Evolutionary conservation across 2,888 invertebrate species (phyloP).

Genomic region (Scaptomyza parva): DNA sequence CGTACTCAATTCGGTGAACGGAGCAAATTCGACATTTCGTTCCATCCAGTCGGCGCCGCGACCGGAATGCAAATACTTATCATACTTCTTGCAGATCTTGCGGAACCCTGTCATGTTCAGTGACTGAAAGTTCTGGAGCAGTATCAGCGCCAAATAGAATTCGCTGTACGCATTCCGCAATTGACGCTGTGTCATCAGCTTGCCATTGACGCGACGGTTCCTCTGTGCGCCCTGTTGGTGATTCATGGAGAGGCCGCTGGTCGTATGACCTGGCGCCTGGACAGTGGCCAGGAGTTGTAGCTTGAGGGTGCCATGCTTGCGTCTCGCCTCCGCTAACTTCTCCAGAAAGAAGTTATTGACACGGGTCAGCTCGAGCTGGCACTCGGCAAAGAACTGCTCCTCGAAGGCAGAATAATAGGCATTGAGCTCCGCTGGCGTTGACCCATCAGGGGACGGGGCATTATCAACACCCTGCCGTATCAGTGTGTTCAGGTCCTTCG

Average conservation of each 20-base stretch:
- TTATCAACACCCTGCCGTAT: conserved; percentile 94
- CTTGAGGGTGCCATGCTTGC: conserved; percentile 93
- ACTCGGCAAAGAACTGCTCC: conserved; percentile 96
- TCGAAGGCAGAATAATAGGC: conserved; percentile 94
- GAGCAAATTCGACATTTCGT: conserved; percentile 90
- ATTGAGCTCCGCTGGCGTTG: conserved; percentile 1
- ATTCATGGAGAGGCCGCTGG: conserved; percentile 26
- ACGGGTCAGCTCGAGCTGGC: conserved; percentile 96
- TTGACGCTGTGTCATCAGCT: conserved; percentile 60
- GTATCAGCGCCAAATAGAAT: conserved; percentile 97
- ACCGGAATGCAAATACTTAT: conserved; percentile 93
- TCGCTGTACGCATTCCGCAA: conserved; percentile 97
- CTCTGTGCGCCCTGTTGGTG: conserved; percentile 4
- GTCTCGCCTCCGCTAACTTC: conserved; percentile 97
- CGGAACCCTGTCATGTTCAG: conserved; percentile 98
- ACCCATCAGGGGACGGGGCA: conserved; percentile 90
- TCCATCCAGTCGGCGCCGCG: conserved; percentile 96
- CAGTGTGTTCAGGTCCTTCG: conserved; percentile 93
- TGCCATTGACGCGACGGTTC: conserved; percentile 18
- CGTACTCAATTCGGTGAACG: conserved; percentile 85
- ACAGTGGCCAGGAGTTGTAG: conserved; percentile 82
- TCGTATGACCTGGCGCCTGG: conserved; percentile 25
- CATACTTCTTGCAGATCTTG: conserved; percentile 99
- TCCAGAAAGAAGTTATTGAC: conserved; percentile 98
- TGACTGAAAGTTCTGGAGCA: conserved; percentile 98